Percentiles rank a stretch among this genome's conserved stretches.
These are phyloP conservation scores for Microcebus griseorufus DNA, from an alignment of 2,113 vertebrate genomes.

Conservation along the genomic window DNA sequence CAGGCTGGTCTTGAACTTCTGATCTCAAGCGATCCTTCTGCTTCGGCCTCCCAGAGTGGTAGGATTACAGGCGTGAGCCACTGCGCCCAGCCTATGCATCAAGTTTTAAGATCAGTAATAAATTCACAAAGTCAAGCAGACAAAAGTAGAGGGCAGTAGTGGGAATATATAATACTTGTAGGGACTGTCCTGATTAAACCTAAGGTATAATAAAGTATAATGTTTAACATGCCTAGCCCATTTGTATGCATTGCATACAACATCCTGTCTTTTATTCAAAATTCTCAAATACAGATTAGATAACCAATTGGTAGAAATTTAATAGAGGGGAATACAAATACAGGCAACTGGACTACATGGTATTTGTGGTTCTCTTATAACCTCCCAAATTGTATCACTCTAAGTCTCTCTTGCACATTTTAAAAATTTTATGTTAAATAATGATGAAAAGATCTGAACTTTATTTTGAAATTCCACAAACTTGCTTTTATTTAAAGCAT, in stretches of 20 bases:
- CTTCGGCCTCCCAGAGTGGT: too few relatives aligned
- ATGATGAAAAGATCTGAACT: not conserved
- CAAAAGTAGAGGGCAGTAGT: not conserved
- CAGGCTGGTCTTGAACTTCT: too few relatives aligned
- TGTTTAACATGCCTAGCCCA: not conserved
- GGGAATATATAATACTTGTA: not conserved
- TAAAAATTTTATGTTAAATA: constrained; percentile 18
- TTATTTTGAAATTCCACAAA: not conserved
- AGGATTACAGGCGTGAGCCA: too few relatives aligned
- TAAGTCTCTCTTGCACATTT: not conserved
- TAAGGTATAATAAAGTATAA: not conserved
- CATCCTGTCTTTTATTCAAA: not conserved
- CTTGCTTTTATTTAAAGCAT: not conserved
- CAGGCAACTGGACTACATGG: not conserved
- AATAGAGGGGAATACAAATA: not conserved
- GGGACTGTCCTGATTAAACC: not conserved
- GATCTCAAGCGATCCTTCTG: too few relatives aligned
- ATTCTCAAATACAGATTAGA: not conserved
- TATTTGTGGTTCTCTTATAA: not conserved
- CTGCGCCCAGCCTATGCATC: not conserved
- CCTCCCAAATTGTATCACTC: not conserved
- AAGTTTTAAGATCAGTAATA: not conserved
- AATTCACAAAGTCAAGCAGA: not conserved
- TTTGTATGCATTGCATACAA: not conserved
- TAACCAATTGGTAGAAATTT: not conserved